Base-by-base conservation (phyloP, 2,113 vertebrate genomes). In the Cyanocitta stelleri region DNA sequence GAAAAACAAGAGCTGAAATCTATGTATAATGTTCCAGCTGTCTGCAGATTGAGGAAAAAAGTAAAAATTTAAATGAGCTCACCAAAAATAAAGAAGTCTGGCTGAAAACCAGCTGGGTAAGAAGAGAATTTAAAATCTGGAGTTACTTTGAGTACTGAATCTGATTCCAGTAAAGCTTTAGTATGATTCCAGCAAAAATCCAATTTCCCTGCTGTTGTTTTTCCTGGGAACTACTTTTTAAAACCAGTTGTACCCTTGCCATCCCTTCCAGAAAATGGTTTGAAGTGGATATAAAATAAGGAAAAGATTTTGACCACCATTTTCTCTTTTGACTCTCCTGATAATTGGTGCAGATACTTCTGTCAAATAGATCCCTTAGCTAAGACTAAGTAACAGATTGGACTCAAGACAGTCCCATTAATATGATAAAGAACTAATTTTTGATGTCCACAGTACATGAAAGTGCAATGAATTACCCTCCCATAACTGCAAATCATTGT, bases 21-120 rank as follows among this genome's bases (percentile, higher is more conserved):
- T 83, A 91, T 89, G 69, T 68, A 88, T 90, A 86, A 88, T 74
- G 30, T 91, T 94, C 85, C 94, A 97, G 51, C 62, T 94, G 92
- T 82, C 92, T 93, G 79, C 74, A 89, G 44, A 85, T 61, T 87
- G 89, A 90, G 73, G 67, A 91, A 95, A 91, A 91, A 90, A 95
- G 61, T 73, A 87, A 95, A 96, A 96, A 90, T 96, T 84, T 92
- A 95, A 96, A 97, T 96, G 87, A 97, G 73, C 83, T 97, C 91
- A 97, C 66, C 83, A 86, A 92, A 97, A 96, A 77, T 96, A 97
- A 96, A 74, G 92, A 95, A 89, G 32, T 88, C 74, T 97, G 96
- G 87, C 90, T 95, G 67, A 86, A 94, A 94, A 94, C 41, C 90
- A 96, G 10, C 73, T 96, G 92, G 91, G 55, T 58, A 92, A 95